These are phyloP conservation scores for Phyllostomus hastatus DNA, from an alignment of 2,113 vertebrate genomes.

Conservation along the genomic window DNA sequence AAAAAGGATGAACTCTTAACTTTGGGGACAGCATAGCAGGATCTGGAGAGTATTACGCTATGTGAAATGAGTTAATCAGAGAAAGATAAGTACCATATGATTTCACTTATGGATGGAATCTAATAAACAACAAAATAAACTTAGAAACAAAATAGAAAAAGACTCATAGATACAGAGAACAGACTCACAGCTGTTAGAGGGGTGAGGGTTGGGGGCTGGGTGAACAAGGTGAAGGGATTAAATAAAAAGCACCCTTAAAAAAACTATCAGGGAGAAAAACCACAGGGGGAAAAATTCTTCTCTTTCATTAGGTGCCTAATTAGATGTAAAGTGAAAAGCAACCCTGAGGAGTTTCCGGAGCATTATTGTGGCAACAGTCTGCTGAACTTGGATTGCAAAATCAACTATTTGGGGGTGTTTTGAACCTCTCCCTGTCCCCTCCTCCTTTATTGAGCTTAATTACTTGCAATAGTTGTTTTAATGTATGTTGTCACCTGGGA, in stretches of 20 bases:
- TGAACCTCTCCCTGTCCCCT: conserved; percentile 58
- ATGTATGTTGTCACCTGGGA: conserved; percentile 84
- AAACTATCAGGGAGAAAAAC: conserved; percentile 49
- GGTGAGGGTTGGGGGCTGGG: background rate
- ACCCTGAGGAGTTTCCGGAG: conserved; percentile 60
- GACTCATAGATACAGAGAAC: background rate
- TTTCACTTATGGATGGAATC: background rate
- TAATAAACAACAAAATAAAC: background rate
- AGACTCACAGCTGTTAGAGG: background rate
- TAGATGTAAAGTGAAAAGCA: conserved; percentile 70
- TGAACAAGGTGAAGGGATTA: background rate
- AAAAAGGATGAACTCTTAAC: background rate
- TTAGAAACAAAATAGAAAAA: background rate
- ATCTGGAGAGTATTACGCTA: background rate
- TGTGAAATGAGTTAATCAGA: background rate
- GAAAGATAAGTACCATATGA: background rate
- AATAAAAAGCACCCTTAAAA: background rate
- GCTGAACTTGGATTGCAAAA: conserved; percentile 74
- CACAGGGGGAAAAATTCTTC: conserved; percentile 56
- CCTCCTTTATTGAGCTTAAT: conserved; percentile 82
- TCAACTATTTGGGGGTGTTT: conserved; percentile 71
- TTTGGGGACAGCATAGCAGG: background rate
- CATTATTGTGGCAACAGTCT: conserved; percentile 57
- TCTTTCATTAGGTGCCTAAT: conserved; percentile 74
- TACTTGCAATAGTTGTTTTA: conserved; percentile 84